Evolutionary conservation across 2,888 invertebrate genomes (phyloP), one percentile per base, ranked within the genome.

Genomic region (Tubiluchus corallicola): DNA sequence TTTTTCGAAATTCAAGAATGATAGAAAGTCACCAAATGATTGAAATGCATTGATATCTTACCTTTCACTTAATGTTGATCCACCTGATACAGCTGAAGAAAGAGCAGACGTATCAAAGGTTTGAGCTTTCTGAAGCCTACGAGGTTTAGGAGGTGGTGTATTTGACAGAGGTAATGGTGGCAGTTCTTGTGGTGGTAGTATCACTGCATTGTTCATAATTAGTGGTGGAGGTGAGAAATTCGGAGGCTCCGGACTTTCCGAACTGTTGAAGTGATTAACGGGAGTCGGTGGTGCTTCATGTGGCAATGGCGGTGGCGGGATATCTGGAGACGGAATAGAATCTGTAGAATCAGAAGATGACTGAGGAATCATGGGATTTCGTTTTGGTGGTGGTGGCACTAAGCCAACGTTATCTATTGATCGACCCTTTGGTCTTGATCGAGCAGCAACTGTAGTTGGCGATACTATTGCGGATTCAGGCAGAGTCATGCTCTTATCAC

Each of bases 181-280:
- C 17, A 3, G 15, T 15, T 3, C 18, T 18, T 17, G 20, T 18
- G 40, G 3, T 4, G 40, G 40, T 15, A 15, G 40, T 16, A 20
- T 15, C 3, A 21, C 3, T 15, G 40, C 40, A 18, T 2, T 18
- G 40, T 2, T 18, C 17, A 15, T 15, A 16, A 18, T 16, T 16
- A 20, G 40, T 15, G 29, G 40, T 17, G 40, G 40, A 16, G 40
- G 40, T n/a, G n/a, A n/a, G n/a, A n/a, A n/a, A n/a, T n/a, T n/a
- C 40, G 37, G 40, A 2, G 4, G 2, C 17, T 17, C 40, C 9
- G 29, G 29, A n/a, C 9, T 9, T 9, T 9, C 9, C 29, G 29
- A 29, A 9, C 9, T 9, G 29, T n/a, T 9, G 9, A n/a, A 9
- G 29, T 9, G n/a, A n/a, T 9, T 29, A 18, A 4, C 40, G 15